phyloP scores from a whole-genome alignment of 2,888 invertebrate genomes.

The Macrophya alboannulata region DNA sequence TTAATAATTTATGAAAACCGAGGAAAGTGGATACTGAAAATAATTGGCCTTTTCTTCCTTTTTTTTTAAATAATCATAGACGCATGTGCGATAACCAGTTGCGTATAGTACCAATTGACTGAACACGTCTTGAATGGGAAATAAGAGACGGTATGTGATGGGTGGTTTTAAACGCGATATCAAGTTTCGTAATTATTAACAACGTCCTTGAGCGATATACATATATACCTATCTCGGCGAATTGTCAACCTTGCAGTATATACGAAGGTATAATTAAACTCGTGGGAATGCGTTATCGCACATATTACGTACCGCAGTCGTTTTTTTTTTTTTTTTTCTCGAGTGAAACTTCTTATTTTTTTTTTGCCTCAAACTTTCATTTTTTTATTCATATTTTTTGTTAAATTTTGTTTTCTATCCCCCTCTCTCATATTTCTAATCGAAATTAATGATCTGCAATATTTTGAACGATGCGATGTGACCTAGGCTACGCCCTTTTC shows the following conservation, averaged over 20 bases:
- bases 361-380: background rate
- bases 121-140: background rate
- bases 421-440: no score
- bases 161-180: slow-evolving; percentile 14
- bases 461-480: no score
- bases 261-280: slow-evolving; percentile 27
- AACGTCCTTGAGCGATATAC: slow-evolving; percentile 2
- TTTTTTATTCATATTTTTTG: no score
- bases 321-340: background rate
- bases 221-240: background rate
- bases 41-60: background rate
- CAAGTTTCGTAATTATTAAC: slow-evolving; percentile 44
- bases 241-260: slow-evolving; percentile 28
- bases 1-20: background rate
- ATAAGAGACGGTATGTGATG: background rate
- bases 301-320: background rate
- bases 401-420: no score
- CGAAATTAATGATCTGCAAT: no score
- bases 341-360: background rate
- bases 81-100: background rate
- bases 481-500: no score
- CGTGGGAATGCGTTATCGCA: slow-evolving; percentile 26
- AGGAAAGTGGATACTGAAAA: background rate
- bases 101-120: background rate
- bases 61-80: background rate